Base-by-base conservation (phyloP, 2,797 vertebrate genomes). In the Xenops minutus region DNA sequence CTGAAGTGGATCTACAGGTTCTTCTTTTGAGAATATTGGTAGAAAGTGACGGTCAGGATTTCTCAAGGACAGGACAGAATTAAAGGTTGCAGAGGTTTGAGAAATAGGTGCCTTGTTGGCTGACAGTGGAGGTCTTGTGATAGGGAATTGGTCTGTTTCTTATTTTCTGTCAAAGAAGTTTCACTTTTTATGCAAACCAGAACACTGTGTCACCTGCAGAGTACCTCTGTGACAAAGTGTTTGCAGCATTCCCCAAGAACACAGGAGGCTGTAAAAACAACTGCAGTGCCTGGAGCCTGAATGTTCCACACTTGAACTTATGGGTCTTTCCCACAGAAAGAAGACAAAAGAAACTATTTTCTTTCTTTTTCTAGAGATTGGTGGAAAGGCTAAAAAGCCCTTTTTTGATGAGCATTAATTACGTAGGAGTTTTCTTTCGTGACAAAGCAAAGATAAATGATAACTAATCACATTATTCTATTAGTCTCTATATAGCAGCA, bases 61-160 rank as follows among this genome's bases (percentile, higher is more conserved):
- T 62, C 22, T 81, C 1, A 10, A 85, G 24, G 37, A n/a, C 2
- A 15, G 75, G 39, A n/a, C 4, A 14, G 30, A 93, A 59, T 34
- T 49, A 59, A 88, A 83, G 23, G 16, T 11, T 55, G 8, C 10
- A 74, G 21, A 66, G 15, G 2, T 77, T 62, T 62, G 55, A 58
- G 32, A 37, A 92, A 39, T 6, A 2, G 9, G 13, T 44, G 14
- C 19, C 20, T 15, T 49, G 3, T 1, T 78, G 46, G 17, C n/a
- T 34, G 46, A 10, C 6, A 51, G 0, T 16, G 61, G 58, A 32
- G 4, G 6, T 32, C 8, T 19, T 3, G 0, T 23, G 10, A 34
- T 17, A 41, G 27, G 67, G 3, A 56, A 56, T 7, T 46, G 6
- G 2, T 55, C 21, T 51, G 90, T 54, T 26, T 66, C 20, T 71